Conservation (phyloP, 2,797 vertebrate genomes). For the Okamejei kenojei region DNA sequence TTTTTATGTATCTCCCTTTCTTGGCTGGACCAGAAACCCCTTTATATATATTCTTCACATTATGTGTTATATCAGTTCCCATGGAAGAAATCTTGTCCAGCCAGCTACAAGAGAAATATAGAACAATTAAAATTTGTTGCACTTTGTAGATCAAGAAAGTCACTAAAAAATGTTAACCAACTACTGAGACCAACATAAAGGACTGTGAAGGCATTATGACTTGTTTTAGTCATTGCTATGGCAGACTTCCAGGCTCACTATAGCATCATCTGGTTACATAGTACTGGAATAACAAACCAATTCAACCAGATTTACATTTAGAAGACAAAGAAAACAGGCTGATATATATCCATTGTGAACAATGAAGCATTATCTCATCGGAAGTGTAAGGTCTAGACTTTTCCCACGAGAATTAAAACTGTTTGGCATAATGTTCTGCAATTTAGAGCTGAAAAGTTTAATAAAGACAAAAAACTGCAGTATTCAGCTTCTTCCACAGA, state of each 20-base stretch:
- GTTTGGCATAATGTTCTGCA: background rate
- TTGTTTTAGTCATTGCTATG: background rate
- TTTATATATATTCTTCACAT: background rate
- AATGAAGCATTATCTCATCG: background rate
- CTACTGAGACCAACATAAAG: background rate
- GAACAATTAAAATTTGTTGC: background rate
- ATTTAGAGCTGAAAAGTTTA: too few relatives aligned
- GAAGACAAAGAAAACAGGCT: background rate
- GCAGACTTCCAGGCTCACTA: too few relatives aligned
- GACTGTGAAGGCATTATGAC: background rate
- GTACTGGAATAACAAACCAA: background rate
- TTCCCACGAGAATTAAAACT: background rate
- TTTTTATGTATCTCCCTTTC: background rate
- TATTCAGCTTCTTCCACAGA: too few relatives aligned
- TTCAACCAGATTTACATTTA: background rate
- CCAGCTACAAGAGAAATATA: background rate
- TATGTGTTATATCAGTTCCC: background rate
- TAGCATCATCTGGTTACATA: background rate
- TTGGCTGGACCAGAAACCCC: background rate
- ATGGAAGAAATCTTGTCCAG: background rate
- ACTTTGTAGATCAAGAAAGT: background rate
- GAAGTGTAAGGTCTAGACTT: background rate
- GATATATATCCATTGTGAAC: background rate
- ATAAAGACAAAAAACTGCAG: too few relatives aligned
- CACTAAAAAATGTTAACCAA: background rate